Base-by-base conservation (phyloP, 37 sponge, comb jelly and placozoan genomes). In the Chondrosia reniformis region DNA sequence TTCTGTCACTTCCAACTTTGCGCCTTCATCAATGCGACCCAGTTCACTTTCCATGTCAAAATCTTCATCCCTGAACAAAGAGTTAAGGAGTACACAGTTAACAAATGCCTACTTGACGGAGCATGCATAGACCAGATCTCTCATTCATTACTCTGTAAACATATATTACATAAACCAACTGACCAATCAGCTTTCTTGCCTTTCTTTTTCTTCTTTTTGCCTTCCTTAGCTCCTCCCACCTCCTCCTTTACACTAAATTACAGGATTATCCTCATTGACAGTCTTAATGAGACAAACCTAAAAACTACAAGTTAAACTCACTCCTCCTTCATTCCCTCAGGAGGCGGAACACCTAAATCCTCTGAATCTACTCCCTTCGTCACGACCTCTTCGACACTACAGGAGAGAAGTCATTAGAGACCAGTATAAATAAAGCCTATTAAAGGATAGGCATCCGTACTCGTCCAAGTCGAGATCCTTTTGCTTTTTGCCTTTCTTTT, bases 31-130 rank as follows among this genome's bases (percentile, higher is more conserved):
- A 33, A 66, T 30, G 15, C 36, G 39, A 30, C 9, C 4, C 38
- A 69, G 41, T 2, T 8, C 72, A 8, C 2, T 34, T 39, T 69
- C 72, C 72, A 69, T 69, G 9, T 69, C 72, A 69, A 69, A 69
- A 25, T 69, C 72, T 24, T 69, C 72, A 56, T 56, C 58, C 58
- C 58, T 56, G 9, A 24, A 56, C n/a, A n/a, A n/a, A n/a, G n/a
- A n/a, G n/a, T n/a, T n/a, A n/a, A n/a, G n/a, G n/a, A n/a, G n/a
- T n/a, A n/a, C n/a, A n/a, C n/a, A n/a, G n/a, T n/a, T n/a, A n/a
- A n/a, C n/a, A n/a, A n/a, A n/a, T n/a, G n/a, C n/a, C n/a, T n/a
- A 25, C 61, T 59, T 30, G 22, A 59, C 52, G 52, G 52, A 49
- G 15, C 10, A 49, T 49, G 52, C 15, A 15, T 19, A 49, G 15